Evolutionary conservation across 2,113 vertebrate species (phyloP).

Genomic region (Oreochromis tanganicae): DNA sequence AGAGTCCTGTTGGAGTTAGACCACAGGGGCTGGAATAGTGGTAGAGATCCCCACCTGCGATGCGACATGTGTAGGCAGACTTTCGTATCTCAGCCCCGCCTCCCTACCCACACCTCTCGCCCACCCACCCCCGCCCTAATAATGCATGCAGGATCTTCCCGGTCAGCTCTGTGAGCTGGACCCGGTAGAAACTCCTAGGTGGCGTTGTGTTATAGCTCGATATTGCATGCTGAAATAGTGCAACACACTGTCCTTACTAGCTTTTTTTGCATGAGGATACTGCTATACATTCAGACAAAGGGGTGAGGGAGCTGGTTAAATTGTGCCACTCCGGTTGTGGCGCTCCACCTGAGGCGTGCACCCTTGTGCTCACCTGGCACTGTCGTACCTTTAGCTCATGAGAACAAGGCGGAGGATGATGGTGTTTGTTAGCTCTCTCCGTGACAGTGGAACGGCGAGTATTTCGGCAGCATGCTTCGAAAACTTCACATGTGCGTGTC

Average conservation of each 20-base stretch:
- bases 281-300: conserved; percentile 39
- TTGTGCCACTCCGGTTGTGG: conserved; percentile 11
- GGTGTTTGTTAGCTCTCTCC: not conserved
- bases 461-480: conserved; percentile 47
- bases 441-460: conserved; percentile 31
- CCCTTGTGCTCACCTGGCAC: conserved; percentile 43
- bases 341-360: conserved; percentile 17
- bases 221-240: conserved; percentile 78
- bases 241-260: conserved; percentile 69
- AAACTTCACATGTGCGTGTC: conserved; percentile 43
- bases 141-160: conserved; percentile 70
- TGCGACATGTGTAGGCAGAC: conserved; percentile 32
- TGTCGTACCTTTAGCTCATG: conserved; percentile 13
- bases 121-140: conserved; percentile 11
- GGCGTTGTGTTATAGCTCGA: conserved; percentile 73
- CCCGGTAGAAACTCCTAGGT: conserved; percentile 55
- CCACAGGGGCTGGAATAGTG: conserved; percentile 41
- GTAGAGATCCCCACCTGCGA: conserved; percentile 17
- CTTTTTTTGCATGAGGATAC: conserved; percentile 76
- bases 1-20: conserved; percentile 51
- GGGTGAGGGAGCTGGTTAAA: conserved; percentile 10
- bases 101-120: not conserved
- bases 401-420: not conserved
- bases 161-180: conserved; percentile 62
- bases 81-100: conserved; percentile 10